Evolutionary conservation across 2,888 invertebrate species (phyloP).

Genomic region (Carpatolechia fugitivella): DNA sequence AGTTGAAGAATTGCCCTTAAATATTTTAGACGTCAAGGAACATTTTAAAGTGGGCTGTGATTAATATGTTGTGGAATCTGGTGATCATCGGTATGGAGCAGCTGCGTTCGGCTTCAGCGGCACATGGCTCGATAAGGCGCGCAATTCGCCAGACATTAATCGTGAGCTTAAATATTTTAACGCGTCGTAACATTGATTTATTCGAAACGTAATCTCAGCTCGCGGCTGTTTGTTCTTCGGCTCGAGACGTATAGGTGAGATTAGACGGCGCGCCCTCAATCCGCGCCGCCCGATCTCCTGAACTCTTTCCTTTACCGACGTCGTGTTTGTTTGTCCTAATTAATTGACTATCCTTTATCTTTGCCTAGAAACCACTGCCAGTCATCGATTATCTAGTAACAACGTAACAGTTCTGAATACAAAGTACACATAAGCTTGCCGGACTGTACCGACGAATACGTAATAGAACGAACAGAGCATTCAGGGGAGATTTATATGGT

Average conservation of each 20-base stretch:
- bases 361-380: conserved; percentile 15
- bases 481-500: conserved; percentile 73
- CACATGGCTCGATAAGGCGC: conserved; percentile 55
- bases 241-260: conserved; percentile 74
- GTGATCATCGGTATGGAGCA: conserved; percentile 44
- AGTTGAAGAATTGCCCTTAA: conserved; percentile 9
- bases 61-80: conserved; percentile 38
- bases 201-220: conserved; percentile 72
- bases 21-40: conserved; percentile 19
- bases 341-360: conserved; percentile 46
- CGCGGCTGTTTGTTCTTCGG: conserved; percentile 75
- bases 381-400: conserved; percentile 15
- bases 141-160: conserved; percentile 68
- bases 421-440: conserved; percentile 34
- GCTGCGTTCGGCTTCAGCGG: conserved; percentile 45
- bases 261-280: conserved; percentile 59
- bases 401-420: conserved; percentile 17
- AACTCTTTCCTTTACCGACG: conserved; percentile 45
- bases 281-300: conserved; percentile 39
- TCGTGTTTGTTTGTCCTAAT: conserved; percentile 45
- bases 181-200: conserved; percentile 79
- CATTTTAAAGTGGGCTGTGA: conserved; percentile 35
- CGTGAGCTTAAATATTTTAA: conserved; percentile 78
- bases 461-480: conserved; percentile 59
- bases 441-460: conserved; percentile 42